A percentile compares a stretch with the other conserved stretches of the same genome.
These are phyloP conservation scores for Microdon myrmicae DNA, from an alignment of 2,888 invertebrate species.

Conservation along the genomic window DNA sequence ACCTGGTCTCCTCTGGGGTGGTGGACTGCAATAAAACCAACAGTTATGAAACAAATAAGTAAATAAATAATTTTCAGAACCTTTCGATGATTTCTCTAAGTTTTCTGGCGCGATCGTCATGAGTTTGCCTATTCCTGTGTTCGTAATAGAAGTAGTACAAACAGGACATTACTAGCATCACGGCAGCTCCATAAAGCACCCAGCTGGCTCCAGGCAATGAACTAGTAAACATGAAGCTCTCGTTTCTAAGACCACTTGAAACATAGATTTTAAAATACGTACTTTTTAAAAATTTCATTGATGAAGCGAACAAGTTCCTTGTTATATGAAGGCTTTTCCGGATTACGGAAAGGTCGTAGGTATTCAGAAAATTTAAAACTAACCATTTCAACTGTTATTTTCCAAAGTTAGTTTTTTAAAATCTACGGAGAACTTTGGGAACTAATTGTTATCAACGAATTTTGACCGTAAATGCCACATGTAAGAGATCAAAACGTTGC, in stretches of 20 bases:
- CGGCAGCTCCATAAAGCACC: constrained; percentile 59
- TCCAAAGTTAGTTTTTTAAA: no score
- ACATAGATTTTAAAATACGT: neutral
- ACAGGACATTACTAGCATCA: constrained; percentile 56
- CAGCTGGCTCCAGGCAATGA: constrained; percentile 60
- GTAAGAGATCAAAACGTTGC: neutral
- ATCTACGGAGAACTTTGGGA: no score
- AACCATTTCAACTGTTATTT: no score
- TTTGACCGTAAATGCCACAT: neutral
- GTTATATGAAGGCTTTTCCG: neutral
- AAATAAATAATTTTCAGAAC: constrained; percentile 45
- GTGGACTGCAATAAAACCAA: constrained; percentile 53
- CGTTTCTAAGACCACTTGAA: no score
- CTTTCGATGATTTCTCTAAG: constrained; percentile 58
- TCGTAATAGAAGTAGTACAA: constrained; percentile 59
- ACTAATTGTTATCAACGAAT: no score
- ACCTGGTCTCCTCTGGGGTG: constrained; percentile 63
- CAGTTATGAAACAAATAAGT: constrained; percentile 2
- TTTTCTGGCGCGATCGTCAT: constrained; percentile 50
- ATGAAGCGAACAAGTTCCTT: constrained; percentile 5
- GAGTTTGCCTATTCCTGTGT: constrained; percentile 54
- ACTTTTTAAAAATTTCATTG: constrained; percentile 23
- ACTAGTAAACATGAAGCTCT: no score
- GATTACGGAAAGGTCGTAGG: constrained; percentile 8
- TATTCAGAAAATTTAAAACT: no score